Evolutionary conservation across 1,140 invertebrate species (phyloP), one percentile per base, ranked within the genome.

Genomic region (Metopolophium dirhodum): DNA sequence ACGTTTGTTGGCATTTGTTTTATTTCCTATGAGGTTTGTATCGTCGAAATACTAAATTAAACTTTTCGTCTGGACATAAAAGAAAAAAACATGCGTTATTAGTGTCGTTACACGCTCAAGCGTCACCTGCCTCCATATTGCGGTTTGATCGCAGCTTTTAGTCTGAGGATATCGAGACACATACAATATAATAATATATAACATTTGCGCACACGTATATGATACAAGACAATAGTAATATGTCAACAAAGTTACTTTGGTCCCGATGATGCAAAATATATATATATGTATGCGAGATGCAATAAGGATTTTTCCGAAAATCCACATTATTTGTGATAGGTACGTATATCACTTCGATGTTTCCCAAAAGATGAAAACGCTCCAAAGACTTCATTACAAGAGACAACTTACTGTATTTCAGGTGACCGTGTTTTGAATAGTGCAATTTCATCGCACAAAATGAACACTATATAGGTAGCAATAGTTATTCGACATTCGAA

Each of bases 61-160:
- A 77, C 61, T 77, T n/a, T 77, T 77, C n/a, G 30, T n/a, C 61
- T 77, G 61, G 30, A 77, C 61, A 77, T n/a, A 7, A 23, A 77
- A n/a, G 61, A 77, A 77, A 77, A 77, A n/a, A n/a, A n/a, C 61
- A 68, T n/a, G 30, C 61, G 61, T 77, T n/a, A 77, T 77, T 77
- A n/a, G 61, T 77, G 61, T 77, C n/a, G n/a, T 77, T 77, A 77
- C 61, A n/a, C 61, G 4, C 14, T n/a, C 61, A 77, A n/a, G 61
- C 61, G 61, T 77, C 61, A 77, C 20, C 22, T 83, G 82, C 18
- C 7, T 85, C 23, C 11, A 37, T 11, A 41, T 85, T 26, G 37
- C 26, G 83, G 83, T 85, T 41, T 45, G 41, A 41, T 85, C 23
- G 22, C 37, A 85, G 41, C 37, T 22, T 45, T 85, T 9, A 22